Evolutionary conservation across 2,797 vertebrate species (phyloP), one percentile per base, ranked within the genome.

Genomic region (Hoplostethus mediterraneus): DNA sequence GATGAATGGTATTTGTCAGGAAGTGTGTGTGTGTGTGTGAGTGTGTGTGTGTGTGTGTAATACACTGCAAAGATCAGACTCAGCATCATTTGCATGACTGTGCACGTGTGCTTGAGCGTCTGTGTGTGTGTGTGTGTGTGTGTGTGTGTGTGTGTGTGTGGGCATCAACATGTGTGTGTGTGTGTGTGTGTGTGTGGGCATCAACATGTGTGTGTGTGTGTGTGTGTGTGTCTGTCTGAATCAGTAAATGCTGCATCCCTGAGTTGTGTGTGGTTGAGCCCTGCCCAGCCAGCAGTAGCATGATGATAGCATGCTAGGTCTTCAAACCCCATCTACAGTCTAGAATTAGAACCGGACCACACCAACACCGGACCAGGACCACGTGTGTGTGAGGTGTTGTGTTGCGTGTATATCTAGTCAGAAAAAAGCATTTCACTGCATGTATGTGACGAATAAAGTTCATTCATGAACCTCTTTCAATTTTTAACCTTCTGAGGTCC

Each of bases 1-100:
- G 80, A 85, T 67, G 70, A 75, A 78, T 80, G 54, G 75, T 65
- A 54, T 83, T 74, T 81, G 66, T 71, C 55, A 67, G 61, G 28
- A 52, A 56, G 54, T 38, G 12, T 67, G 57, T 33, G 16, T 61
- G 42, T 42, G 53, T 49, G 51, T 52, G 62, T 40, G 48, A 25
- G 33, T 47, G 42, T 30, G 21, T 51, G 28, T 21, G 30, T 48
- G 44, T 31, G 31, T 51, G 62, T 53, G 16, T 64, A 21, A 52
- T 10, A 10, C 17, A 52, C 8, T 38, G 33, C 38, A 16, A 56
- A 6, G 49, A 25, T 33, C 33, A 7, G 49, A 9, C 14, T n/a
- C 17, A 3, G 25, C 51, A 28, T 21, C 11, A 25, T 28, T 52
- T 52, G 21, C n/a, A n/a, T 47, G 28, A 30, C 13, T 30, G 21